These are phyloP conservation scores for Kryptolebias ocellatus DNA, from an alignment of 2,797 vertebrate genomes.

Conservation along the genomic window DNA sequence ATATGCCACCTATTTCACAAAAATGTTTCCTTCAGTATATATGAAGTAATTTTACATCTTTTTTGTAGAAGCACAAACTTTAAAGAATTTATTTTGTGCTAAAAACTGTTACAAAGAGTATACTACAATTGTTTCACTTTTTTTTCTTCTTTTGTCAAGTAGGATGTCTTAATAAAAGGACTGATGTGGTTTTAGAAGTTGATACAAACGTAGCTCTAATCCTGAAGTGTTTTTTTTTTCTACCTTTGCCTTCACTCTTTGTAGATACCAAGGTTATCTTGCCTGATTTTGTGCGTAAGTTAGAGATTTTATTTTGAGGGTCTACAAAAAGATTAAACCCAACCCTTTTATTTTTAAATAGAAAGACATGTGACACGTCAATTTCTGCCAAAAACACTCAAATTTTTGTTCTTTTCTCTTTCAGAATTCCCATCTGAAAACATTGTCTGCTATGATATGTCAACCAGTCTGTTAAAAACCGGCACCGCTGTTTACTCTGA, in stretches of 20 bases:
- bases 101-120: not conserved
- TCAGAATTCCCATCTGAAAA: constrained; percentile 1
- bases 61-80: not conserved
- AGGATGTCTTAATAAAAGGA: not conserved
- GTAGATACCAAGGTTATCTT: too few species aligned
- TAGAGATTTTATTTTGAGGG: not conserved
- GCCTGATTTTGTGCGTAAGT: not conserved
- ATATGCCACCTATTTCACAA: not conserved
- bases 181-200: not conserved
- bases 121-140: not conserved
- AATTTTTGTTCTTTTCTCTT: not conserved
- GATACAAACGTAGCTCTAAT: too few species aligned
- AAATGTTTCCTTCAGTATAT: not conserved
- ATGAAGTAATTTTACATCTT: not conserved
- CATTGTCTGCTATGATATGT: not conserved
- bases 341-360: too few species aligned
- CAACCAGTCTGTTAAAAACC: not conserved
- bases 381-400: not conserved
- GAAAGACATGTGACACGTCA: too few species aligned
- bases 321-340: not conserved
- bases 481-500: not conserved
- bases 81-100: not conserved
- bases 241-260: too few species aligned
- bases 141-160: not conserved
- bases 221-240: too few species aligned